Evolutionary conservation across 2,888 invertebrate species (phyloP).

Genomic region (Koerneria pararmatus): DNA sequence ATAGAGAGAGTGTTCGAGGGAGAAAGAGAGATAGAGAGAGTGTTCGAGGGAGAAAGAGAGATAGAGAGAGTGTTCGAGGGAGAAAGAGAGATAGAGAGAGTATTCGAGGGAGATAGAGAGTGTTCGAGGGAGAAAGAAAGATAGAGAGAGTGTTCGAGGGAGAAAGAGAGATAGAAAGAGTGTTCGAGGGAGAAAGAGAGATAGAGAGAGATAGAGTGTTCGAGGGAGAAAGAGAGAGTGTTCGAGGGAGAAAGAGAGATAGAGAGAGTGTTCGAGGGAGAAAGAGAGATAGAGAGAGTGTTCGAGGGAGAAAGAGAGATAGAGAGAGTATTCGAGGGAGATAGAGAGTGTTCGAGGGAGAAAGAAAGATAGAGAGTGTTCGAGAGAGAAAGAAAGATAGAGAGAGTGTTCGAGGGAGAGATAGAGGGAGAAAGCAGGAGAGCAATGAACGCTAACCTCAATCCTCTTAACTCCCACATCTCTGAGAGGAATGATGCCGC

Average conservation of each 20-base stretch:
- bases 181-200: not conserved
- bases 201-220: not conserved
- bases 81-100: not conserved
- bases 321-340: not conserved
- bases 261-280: not conserved
- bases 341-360: not conserved
- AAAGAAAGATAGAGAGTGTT: not conserved
- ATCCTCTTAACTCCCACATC: constrained; percentile 5
- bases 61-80: not conserved
- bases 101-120: not conserved
- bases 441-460: not conserved
- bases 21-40: not conserved
- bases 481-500: constrained; percentile 39
- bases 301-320: not conserved
- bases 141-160: not conserved
- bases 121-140: not conserved
- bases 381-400: not conserved
- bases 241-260: not conserved
- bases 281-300: too few relatives aligned
- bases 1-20: not conserved
- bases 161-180: too few relatives aligned
- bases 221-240: not conserved
- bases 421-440: not conserved
- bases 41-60: not conserved
- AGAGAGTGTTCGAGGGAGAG: not conserved